Conservation (phyloP, 2,113 vertebrate species). For the Leptosomus discolor region DNA sequence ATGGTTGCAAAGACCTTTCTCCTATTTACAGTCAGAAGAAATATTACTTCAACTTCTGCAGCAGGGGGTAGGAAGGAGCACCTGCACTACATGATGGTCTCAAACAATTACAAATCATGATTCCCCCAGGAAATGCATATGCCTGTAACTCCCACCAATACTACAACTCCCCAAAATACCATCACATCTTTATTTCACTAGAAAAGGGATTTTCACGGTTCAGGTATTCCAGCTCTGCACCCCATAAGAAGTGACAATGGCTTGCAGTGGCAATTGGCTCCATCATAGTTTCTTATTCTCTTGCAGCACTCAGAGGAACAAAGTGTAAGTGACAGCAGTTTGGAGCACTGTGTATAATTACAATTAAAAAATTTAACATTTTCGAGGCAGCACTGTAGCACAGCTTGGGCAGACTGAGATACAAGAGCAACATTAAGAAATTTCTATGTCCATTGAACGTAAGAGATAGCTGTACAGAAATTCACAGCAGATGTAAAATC, state of each 20-base stretch:
- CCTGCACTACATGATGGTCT: background rate
- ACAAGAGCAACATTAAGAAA: background rate
- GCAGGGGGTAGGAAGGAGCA: rapidly evolving
- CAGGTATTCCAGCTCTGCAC: background rate
- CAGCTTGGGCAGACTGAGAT: background rate
- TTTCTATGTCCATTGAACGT: background rate
- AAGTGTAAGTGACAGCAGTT: background rate
- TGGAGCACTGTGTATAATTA: background rate
- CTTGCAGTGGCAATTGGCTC: background rate
- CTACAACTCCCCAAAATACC: background rate
- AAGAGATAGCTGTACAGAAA: background rate
- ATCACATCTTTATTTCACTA: background rate
- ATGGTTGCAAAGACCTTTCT: background rate
- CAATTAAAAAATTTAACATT: background rate
- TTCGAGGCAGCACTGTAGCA: background rate
- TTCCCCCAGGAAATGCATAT: rapidly evolving
- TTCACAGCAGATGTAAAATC: background rate
- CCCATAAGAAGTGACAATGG: background rate
- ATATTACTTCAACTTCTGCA: background rate
- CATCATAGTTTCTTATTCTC: background rate
- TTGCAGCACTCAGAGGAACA: background rate
- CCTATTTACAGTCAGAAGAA: background rate
- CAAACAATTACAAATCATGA: rapidly evolving
- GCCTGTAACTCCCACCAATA: background rate
- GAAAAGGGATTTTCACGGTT: rapidly evolving